Evolutionary conservation across 2,113 vertebrate species (phyloP).

Genomic region (Neotragus moschatus): DNA sequence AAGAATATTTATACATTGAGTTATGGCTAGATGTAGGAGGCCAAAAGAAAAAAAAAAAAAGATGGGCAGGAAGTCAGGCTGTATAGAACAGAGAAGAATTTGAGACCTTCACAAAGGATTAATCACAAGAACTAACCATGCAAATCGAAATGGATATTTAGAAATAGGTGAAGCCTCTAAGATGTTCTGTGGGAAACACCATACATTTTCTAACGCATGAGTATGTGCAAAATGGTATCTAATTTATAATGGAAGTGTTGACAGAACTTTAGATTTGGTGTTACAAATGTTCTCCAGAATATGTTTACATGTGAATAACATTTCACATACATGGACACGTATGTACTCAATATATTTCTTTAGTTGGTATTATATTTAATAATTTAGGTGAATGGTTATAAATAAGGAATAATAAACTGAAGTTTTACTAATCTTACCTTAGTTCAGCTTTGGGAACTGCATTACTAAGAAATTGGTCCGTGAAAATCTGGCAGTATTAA

Average conservation of each 20-base stretch:
- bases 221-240: slow-evolving; percentile 70
- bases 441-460: slow-evolving; percentile 67
- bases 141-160: slow-evolving; percentile 73
- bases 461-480: slow-evolving; percentile 72
- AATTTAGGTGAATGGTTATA: slow-evolving; percentile 44
- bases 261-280: slow-evolving; percentile 59
- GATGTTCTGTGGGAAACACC: slow-evolving; percentile 68
- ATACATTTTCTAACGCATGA: slow-evolving; percentile 66
- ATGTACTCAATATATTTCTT: slow-evolving; percentile 52
- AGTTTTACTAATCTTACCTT: slow-evolving; percentile 53
- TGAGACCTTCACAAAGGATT: slow-evolving; percentile 47
- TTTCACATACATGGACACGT: slow-evolving; percentile 61
- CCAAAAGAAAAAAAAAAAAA: not conserved
- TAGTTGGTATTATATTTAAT: slow-evolving; percentile 36
- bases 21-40: not conserved
- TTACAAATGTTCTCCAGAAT: slow-evolving; percentile 36
- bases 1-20: slow-evolving; percentile 32
- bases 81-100: slow-evolving; percentile 60
- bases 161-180: slow-evolving; percentile 72
- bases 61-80: not conserved
- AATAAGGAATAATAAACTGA: slow-evolving; percentile 58
- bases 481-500: slow-evolving; percentile 72
- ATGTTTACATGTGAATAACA: slow-evolving; percentile 63
- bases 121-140: slow-evolving; percentile 71
- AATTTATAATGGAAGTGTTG: slow-evolving; percentile 71